Base-by-base conservation (phyloP, 2,797 vertebrate species). In the Semotilus atromaculatus region DNA sequence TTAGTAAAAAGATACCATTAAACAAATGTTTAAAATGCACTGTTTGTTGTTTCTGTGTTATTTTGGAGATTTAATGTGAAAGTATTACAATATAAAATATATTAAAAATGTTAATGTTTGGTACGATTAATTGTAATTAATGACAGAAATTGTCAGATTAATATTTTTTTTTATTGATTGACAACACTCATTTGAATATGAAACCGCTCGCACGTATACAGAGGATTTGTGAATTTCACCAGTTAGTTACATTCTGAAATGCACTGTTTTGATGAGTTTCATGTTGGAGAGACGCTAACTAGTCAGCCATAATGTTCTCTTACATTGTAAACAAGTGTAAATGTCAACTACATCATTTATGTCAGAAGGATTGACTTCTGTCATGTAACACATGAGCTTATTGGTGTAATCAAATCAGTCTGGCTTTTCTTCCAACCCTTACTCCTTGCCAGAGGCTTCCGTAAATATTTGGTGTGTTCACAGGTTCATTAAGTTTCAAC, bases 381-480 rank as follows among this genome's bases (percentile, higher is more conserved):
- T 79, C 26, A 40, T 3, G 14, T 29, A 64, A 23, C n/a, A 79
- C 26, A 9, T 38, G 36, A 64, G 76, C n/a, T 64, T 40, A 64
- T 48, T 79, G 18, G 7, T 45, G 18, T 14, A 79, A 79, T 79
- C 26, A 48, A 23, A 48, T 66, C 60, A 34, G 58, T 31, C 68
- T 78, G 36, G 36, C 75, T 43, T 79, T 79, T 66, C 34, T 79
- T 66, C 19, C 60, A 66, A 31, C 26, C 11, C 0, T 79, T 66
- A 45, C 2, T 79, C 23, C 23, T 43, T 40, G 74, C 18, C 36
- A 29, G n/a, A 77, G 16, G n/a, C 38, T 62, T 18, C 34, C 4
- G 0, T 26, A 18, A 26, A 76, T 76, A 62, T 77, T 62, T 62
- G 19, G 55, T 55, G 36, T 16, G n/a, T 40, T 60, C 0, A 40